Percentiles rank a stretch among this genome's conserved stretches.
These are phyloP conservation scores for Mesochorus sp. DNA, from an alignment of 2,888 invertebrate genomes.

Conservation along the genomic window DNA sequence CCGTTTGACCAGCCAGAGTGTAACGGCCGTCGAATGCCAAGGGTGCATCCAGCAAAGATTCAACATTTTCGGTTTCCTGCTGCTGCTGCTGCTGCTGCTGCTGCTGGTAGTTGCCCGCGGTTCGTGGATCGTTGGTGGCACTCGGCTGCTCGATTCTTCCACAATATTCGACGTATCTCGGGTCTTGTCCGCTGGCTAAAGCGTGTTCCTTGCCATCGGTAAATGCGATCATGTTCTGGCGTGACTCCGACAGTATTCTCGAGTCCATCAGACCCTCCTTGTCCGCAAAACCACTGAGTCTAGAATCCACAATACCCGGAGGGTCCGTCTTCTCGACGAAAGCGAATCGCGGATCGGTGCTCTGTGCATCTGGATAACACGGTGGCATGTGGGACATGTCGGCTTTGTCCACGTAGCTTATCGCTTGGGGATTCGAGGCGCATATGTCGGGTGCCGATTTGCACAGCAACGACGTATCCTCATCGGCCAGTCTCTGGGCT, in stretches of 20 bases:
- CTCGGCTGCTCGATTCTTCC: constrained; percentile 48
- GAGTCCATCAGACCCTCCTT: constrained; percentile 80
- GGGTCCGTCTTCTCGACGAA: constrained; percentile 77
- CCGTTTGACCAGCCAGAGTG: constrained; percentile 79
- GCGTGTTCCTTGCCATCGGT: constrained; percentile 77
- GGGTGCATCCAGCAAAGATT: constrained; percentile 76
- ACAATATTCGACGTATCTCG: constrained; percentile 74
- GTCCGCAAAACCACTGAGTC: constrained; percentile 79
- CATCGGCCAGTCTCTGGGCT: constrained; percentile 76
- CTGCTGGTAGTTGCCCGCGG: constrained; percentile 58
- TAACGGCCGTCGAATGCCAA: constrained; percentile 76
- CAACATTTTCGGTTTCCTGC: constrained; percentile 70
- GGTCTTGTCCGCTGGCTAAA: constrained; percentile 71
- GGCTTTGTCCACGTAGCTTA: constrained; percentile 80
- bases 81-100: too few species aligned
- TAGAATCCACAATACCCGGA: constrained; percentile 76
- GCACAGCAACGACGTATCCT: constrained; percentile 79
- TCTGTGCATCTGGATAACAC: constrained; percentile 76
- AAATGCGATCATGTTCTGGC: constrained; percentile 80
- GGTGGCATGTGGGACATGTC: constrained; percentile 79
- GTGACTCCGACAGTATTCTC: constrained; percentile 78
- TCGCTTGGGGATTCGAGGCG: constrained; percentile 80
- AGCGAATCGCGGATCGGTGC: constrained; percentile 74
- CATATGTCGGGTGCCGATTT: constrained; percentile 81
- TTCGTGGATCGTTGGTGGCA: constrained; percentile 67